Evolutionary conservation across 2,797 vertebrate genomes (phyloP), one percentile per base, ranked within the genome.

Genomic region (Limosa lapponica): DNA sequence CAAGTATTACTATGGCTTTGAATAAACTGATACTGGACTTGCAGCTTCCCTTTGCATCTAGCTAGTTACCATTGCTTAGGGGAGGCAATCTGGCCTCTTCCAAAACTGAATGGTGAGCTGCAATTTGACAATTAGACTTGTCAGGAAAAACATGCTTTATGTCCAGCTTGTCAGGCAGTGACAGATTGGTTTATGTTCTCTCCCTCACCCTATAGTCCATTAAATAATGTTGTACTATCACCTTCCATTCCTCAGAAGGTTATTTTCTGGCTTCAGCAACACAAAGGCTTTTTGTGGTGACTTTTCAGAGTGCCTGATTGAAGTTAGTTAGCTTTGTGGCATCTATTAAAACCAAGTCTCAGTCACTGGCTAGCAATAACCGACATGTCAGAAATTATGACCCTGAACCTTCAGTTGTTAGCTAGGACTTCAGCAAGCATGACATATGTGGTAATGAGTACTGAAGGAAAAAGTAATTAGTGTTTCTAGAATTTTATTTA

Each of bases 401-500:
- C 92, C 80, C 88, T 77, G 61, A 85, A 71, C 71, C 44, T 82
- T 82, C 82, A 66, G 30, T 83, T 83, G 23, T 73, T 97, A 85
- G 13, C 34, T 51, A 73, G 59, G 43, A 62, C 82, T 86, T 93
- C 46, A 71, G 32, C 59, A 94, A 81, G 43, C 7, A 13, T 34
- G 80, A 77, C 15, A 25, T 25, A 17, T 28, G 20, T 77, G 54
- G 59, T 96, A 91, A 97, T 96, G 89, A 93, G 16, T 65, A 88
- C 82, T 89, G 71, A 95, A 96, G 72, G 58, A 54, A 96, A 96
- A 94, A 39, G 54, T 93, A 95, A 94, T 92, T 43, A 81, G 48
- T 75, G 57, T 73, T 89, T 84, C 59, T 84, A 89, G 75, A 90
- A 79, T 95, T 96, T 92, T 95, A 65, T 87, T 95, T 91, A 59